A percentile compares a stretch with the other conserved stretches of the same genome.
These are phyloP conservation scores for Caenorhabditis zanzibari DNA, from an alignment of 2,888 invertebrate species.

Conservation along the genomic window DNA sequence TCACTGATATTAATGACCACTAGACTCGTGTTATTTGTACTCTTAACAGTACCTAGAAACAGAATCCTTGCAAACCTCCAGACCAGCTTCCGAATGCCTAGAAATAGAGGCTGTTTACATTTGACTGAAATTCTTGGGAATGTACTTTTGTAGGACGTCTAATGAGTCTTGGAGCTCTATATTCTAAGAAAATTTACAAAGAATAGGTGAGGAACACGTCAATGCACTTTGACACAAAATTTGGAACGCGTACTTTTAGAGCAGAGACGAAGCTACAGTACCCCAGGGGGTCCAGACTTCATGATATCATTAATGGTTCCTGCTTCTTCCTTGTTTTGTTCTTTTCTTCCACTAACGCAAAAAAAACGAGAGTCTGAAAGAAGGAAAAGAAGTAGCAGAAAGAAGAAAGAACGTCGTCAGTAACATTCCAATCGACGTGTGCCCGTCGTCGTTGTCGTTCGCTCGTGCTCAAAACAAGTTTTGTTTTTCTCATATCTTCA, in stretches of 20 bases:
- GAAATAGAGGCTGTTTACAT: conserved; percentile 3
- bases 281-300: not conserved
- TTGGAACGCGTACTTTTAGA: not conserved
- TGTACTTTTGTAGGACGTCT: conserved; percentile 23
- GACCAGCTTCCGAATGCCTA: not conserved
- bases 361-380: conserved; percentile 11
- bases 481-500: conserved; percentile 64
- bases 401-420: conserved; percentile 65
- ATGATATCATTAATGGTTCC: not conserved
- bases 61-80: no score
- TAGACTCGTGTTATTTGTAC: no score
- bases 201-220: not conserved
- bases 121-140: conserved; percentile 15
- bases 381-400: conserved; percentile 40
- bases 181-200: conserved; percentile 18
- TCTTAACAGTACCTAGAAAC: no score
- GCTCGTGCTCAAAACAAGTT: conserved; percentile 64
- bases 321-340: conserved; percentile 15
- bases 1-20: no score
- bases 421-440: conserved; percentile 65
- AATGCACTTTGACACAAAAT: conserved; percentile 1
- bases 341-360: not conserved
- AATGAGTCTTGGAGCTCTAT: conserved; percentile 9
- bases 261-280: not conserved
- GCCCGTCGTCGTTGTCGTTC: conserved; percentile 54